These are phyloP conservation scores for Elephas maximus DNA, from an alignment of 2,113 vertebrate genomes.

Conservation along the genomic window DNA sequence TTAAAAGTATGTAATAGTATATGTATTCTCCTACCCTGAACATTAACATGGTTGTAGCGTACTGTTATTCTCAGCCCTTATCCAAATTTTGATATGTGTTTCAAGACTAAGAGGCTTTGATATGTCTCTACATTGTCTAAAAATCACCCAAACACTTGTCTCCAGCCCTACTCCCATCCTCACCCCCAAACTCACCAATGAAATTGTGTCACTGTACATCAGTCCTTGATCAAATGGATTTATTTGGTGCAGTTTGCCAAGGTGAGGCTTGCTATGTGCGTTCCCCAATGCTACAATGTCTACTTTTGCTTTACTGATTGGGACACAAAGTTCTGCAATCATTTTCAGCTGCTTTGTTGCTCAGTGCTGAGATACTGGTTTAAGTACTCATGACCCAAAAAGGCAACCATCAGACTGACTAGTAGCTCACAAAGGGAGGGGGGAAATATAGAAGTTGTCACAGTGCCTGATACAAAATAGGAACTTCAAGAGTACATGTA, in stretches of 20 bases:
- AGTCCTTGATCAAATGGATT: neutral
- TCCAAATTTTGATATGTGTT: neutral
- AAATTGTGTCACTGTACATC: neutral
- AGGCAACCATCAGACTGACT: neutral
- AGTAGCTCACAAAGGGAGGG: neutral
- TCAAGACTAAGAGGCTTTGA: neutral
- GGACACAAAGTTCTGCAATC: neutral
- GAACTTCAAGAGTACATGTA: neutral
- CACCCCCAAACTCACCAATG: neutral
- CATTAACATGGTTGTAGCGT: neutral
- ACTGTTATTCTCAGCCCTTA: neutral
- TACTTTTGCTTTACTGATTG: neutral
- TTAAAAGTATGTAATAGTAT: neutral
- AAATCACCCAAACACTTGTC: neutral
- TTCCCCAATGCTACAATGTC: no score
- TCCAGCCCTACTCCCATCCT: neutral
- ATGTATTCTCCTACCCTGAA: neutral
- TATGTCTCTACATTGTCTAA: neutral
- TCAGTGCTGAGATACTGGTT: neutral
- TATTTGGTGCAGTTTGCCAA: neutral
- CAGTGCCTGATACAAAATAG: neutral
- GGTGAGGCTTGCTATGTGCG: fast-evolving
- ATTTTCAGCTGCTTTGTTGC: neutral
- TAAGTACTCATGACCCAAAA: neutral
- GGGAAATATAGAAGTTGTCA: neutral